Percentiles rank a stretch among this genome's conserved stretches.
These are phyloP conservation scores for Pollimyrus isidori DNA, from an alignment of 2,113 vertebrate species.

Conservation along the genomic window DNA sequence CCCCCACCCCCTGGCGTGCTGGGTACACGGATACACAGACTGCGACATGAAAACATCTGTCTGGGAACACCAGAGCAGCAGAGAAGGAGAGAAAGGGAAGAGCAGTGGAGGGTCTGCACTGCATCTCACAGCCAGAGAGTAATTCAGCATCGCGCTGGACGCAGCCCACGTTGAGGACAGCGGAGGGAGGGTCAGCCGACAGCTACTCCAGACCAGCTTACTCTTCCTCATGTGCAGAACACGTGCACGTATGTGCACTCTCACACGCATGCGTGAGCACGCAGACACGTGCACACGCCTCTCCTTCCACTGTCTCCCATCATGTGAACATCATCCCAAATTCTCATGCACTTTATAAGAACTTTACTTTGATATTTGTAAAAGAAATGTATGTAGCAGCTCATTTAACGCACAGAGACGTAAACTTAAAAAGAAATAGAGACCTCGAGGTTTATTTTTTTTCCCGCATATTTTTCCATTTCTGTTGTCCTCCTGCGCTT, in stretches of 20 bases:
- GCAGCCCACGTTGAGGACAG: conserved; percentile 28
- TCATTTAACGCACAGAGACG: background rate
- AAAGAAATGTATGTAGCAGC: background rate
- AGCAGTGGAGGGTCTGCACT: conserved; percentile 31
- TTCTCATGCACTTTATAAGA: conserved; percentile 23
- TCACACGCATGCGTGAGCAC: conserved; percentile 17
- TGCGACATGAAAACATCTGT: background rate
- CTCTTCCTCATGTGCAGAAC: conserved; percentile 1
- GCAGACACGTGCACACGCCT: background rate
- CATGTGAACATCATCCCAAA: conserved; percentile 19
- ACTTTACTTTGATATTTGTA: background rate
- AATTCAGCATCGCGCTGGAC: conserved; percentile 27
- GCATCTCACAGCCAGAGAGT: conserved; percentile 5
- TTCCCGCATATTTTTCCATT: conserved; percentile 8
- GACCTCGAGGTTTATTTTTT: background rate
- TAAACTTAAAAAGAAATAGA: background rate
- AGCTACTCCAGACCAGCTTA: conserved; percentile 14
- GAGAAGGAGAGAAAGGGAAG: background rate
- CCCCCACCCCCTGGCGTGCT: too few species aligned
- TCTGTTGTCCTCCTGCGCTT: conserved; percentile 21
- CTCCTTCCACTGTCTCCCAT: conserved; percentile 12
- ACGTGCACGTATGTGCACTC: conserved; percentile 19
- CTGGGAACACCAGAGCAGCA: background rate
- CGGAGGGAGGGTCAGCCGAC: conserved; percentile 17
- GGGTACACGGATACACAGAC: background rate